Percentiles rank a stretch among this genome's conserved stretches.
Conservation (phyloP, 2,888 invertebrate genomes). For the Melinaea marsaeus region DNA sequence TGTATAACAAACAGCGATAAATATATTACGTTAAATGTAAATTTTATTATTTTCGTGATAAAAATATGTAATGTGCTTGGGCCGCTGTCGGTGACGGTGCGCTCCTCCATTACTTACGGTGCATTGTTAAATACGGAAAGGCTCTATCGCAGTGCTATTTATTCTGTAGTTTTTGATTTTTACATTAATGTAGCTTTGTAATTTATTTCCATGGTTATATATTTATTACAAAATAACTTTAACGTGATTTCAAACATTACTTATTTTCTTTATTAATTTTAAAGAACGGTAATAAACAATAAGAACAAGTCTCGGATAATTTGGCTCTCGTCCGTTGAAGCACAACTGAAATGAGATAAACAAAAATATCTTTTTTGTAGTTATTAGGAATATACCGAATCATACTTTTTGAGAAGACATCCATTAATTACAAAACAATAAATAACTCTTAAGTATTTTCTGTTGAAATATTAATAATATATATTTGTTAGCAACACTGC, state of each 20-base stretch:
- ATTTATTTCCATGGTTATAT: conserved; percentile 1
- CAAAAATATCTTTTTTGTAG: conserved; percentile 10
- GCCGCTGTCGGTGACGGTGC: background rate
- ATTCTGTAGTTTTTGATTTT: conserved; percentile 2
- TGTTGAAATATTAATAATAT: conserved; percentile 67
- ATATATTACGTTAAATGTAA: conserved; percentile 18
- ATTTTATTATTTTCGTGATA: conserved; percentile 5
- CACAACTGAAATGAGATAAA: background rate
- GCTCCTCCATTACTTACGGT: background rate
- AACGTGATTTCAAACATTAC: background rate
- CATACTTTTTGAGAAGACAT: conserved; percentile 27
- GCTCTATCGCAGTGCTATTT: background rate
- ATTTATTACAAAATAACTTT: background rate
- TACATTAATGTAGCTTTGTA: background rate
- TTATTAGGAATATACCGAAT: conserved; percentile 15
- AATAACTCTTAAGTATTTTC: conserved; percentile 53
- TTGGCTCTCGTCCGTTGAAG: too few species aligned
- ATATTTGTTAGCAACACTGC: conserved; percentile 48
- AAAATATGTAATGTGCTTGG: conserved; percentile 10
- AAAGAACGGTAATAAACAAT: too few species aligned
- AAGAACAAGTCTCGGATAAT: too few species aligned
- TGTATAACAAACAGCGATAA: conserved; percentile 16
- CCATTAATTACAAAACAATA: conserved; percentile 70
- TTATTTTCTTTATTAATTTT: background rate
- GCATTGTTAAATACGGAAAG: background rate